Base-by-base conservation (phyloP, 2,888 invertebrate species). In the Nomada fucata region DNA sequence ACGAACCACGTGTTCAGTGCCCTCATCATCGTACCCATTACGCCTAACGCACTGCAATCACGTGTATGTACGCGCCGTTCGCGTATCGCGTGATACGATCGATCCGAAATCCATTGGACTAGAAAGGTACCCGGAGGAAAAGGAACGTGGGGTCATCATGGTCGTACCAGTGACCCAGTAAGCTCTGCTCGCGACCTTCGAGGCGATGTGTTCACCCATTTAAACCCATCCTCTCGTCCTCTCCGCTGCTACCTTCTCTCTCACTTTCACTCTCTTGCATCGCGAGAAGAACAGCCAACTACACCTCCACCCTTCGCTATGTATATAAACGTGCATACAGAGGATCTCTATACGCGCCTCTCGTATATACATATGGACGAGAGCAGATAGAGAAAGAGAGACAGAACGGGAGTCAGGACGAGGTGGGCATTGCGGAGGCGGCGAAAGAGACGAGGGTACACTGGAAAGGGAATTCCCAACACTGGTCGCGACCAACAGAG, bases 161-260 rank as follows among this genome's bases (percentile, higher is more conserved):
- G 76, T 76, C 73, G 85, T 81, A 83, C 87, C 79, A 88, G 81
- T 90, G 89, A 90, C 90, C 89, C 72, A 90, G 86, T 90, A 86
- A 88, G 79, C 82, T 88, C 85, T 88, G 83, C 76, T 15, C 86
- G 79, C 88, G 90, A 89, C 88, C 88, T 88, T 88, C 89, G 87
- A 81, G 87, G 77, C 84, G 82, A 87, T 83, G 86, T 81, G 89
- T 87, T 88, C 87, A 82, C 84, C 89, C 87, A 78, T 89, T 88
- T 88, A 89, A 88, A 87, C 79, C 79, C 83, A 78, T 81, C 73
- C 73, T 83, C 77, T 50, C 60, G 4, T 36, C 52, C 42, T 53
- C 44, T 60, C 50, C 53, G 76, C 26, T 59, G 42, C 69, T 67
- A 70, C 50, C 64, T 69, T 64, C 79, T 75, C 82, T 76, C 65